Evolutionary conservation across 92 coral and sea anemone species (phyloP).

Genomic region (Micromussa lordhowensis): DNA sequence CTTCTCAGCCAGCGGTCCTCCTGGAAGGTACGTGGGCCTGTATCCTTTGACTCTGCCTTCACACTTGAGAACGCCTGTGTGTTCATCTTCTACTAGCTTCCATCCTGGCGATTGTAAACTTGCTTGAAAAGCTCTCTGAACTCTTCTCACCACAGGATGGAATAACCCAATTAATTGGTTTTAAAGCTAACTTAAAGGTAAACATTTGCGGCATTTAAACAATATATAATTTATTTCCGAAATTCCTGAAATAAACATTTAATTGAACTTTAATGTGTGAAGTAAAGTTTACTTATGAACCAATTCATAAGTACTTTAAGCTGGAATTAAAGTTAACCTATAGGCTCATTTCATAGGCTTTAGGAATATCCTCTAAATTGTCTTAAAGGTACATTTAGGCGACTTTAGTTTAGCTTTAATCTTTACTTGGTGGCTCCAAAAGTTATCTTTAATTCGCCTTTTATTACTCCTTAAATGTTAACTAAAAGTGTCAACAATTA

Average conservation of each 20-base stretch:
- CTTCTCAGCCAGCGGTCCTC: too few relatives aligned
- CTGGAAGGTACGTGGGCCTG: too few relatives aligned
- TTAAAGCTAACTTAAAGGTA: slow-evolving; percentile 28
- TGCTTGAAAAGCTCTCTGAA: too few relatives aligned
- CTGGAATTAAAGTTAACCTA: slow-evolving; percentile 18
- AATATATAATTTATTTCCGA: slow-evolving; percentile 15
- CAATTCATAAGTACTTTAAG: slow-evolving; percentile 42
- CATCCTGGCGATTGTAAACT: too few relatives aligned
- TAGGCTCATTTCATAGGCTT: slow-evolving; percentile 43
- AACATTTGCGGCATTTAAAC: slow-evolving; percentile 11
- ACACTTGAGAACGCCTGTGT: too few relatives aligned
- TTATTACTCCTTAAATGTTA: slow-evolving; percentile 9
- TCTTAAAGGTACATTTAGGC: slow-evolving; percentile 21
- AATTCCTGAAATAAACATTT: slow-evolving; percentile 43
- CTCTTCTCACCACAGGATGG: slow-evolving; percentile 13
- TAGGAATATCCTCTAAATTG: slow-evolving; percentile 15
- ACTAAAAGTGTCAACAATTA: slow-evolving; percentile 5
- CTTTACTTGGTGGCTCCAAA: slow-evolving; percentile 10
- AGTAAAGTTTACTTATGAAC: slow-evolving; percentile 48
- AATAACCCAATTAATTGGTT: slow-evolving; percentile 18
- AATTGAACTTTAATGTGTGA: slow-evolving; percentile 29
- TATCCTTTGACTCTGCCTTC: too few relatives aligned
- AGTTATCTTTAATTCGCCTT: slow-evolving; percentile 29
- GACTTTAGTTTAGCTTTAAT: slow-evolving; percentile 42
- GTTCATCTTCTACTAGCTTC: too few relatives aligned